Base-by-base conservation (phyloP, 2,113 vertebrate genomes). In the Lethenteron reissneri region DNA sequence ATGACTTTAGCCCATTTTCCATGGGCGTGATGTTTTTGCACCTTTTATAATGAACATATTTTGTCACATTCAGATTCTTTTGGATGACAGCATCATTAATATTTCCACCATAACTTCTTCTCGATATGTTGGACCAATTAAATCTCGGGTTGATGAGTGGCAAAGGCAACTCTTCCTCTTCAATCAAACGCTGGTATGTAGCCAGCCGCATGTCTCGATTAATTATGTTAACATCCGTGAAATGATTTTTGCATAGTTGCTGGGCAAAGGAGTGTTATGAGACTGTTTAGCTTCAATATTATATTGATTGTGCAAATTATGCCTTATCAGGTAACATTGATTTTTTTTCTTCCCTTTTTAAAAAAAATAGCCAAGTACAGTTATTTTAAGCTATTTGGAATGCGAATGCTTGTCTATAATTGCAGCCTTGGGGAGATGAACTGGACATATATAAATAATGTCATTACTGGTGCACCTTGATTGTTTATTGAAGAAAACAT, bases 81-180 rank as follows among this genome's bases (percentile, higher is more conserved):
- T 89, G 62, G 84, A 88, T 75, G 84, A 88, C 76, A 87, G 83
- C 71, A 83, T 79, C 58, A 84, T 87, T 75, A 87, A 84, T 58
- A 74, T 86, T 57, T 77, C 81, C 15, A 84, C 84, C 0, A 80
- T 82, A 70, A 83, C 83, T 21, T 86, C 86, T 1, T 89, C 86
- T 56, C 81, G 81, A 58, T 85, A 86, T 0, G 76, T 84, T 6
- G 78, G 78, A 8, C 84, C 84, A 25, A 81, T 89, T 73, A 85
- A 86, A 75, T 1, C 70, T 56, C 78, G 76, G 41, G 83, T 87
- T 70, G 83, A 85, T 11, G 80, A 84, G 3, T 79, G 82, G 82
- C 84, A 86, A 73, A 81, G 75, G 56, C 80, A 85, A 56, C 80
- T 89, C 56, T 72, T 73, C 11, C 79, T 86, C 57, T 87, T 88